Base-by-base conservation (phyloP, 2,888 invertebrate species). In the Yponomeuta plumbellus region DNA sequence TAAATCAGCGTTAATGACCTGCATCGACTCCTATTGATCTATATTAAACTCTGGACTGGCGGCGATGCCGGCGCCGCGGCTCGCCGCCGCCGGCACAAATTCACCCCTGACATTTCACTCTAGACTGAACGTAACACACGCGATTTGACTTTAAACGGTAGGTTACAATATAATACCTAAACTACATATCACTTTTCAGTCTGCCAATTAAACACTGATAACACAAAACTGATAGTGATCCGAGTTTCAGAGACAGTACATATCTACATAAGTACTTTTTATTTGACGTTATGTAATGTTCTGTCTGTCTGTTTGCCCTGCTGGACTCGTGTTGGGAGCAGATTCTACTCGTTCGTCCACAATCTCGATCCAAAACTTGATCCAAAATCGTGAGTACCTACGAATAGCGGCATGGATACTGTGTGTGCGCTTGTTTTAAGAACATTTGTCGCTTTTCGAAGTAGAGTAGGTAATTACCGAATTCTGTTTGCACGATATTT, bases 291-390 rank as follows among this genome's bases (percentile, higher is more conserved):
- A 34, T 21, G 17, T 66, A 67, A 57, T 21, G 22, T 57, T 22
- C 57, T 57, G 20, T 44, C 59, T 59, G 21, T 26, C 61, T 44
- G 11, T 66, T 66, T 61, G 26, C n/a, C 23, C 13, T 67, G 70
- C 68, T 68, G 66, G 80, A 79, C 74, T 75, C 76, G 72, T 82
- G 75, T 82, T 85, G 85, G 85, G 81, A 80, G 86, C 87, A 86
- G 90, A 76, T 80, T 77, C 73, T 89, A 80, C 78, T 91, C 91
- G 76, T 91, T 89, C 86, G 89, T 86, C 79, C 89, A 89, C 85
- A 89, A 90, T 85, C 75, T 88, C 80, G 87, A 88, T 74, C 86
- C 44, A 6, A 52, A 52, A 52, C 44, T 52, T 52, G 44, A 52
- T 52, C 44, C 88, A 67, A 76, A 74, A 74, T 78, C 81, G 90